A percentile compares a stretch with the other conserved stretches of the same genome.
These are phyloP conservation scores for Spheniscus humboldti DNA, from an alignment of 2,797 vertebrate genomes.

Conservation along the genomic window DNA sequence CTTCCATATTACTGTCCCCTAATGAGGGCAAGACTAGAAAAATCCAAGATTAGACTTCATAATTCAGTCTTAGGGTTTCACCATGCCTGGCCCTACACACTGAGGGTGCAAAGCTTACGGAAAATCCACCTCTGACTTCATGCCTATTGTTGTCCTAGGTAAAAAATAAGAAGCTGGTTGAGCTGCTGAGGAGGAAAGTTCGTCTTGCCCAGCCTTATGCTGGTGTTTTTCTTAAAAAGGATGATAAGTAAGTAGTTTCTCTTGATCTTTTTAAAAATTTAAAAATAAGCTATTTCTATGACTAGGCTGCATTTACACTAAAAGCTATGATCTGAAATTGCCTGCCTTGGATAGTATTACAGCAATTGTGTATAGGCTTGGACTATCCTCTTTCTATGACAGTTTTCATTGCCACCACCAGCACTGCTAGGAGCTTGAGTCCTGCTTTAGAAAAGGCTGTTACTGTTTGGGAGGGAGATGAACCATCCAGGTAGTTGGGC, in stretches of 20 bases:
- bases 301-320: not conserved
- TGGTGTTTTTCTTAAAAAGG: conserved; percentile 92
- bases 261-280: not conserved
- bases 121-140: not conserved
- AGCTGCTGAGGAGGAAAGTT: conserved; percentile 92
- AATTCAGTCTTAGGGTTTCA: not conserved
- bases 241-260: conserved; percentile 83
- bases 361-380: not conserved
- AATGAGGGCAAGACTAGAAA: not conserved
- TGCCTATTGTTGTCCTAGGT: conserved; percentile 76
- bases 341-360: not conserved
- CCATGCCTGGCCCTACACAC: not conserved
- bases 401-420: not conserved
- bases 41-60: not conserved
- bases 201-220: conserved; percentile 95
- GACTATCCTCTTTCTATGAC: not conserved
- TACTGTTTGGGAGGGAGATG: not conserved
- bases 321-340: not conserved
- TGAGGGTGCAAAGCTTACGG: not conserved
- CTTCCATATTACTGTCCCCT: not conserved
- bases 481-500: not conserved
- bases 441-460: not conserved
- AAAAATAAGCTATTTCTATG: not conserved
- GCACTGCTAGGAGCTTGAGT: not conserved
- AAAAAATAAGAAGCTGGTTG: conserved; percentile 90